Conservation (phyloP, 2,797 vertebrate genomes). For the Parauchenoglanis ngamensis region DNA sequence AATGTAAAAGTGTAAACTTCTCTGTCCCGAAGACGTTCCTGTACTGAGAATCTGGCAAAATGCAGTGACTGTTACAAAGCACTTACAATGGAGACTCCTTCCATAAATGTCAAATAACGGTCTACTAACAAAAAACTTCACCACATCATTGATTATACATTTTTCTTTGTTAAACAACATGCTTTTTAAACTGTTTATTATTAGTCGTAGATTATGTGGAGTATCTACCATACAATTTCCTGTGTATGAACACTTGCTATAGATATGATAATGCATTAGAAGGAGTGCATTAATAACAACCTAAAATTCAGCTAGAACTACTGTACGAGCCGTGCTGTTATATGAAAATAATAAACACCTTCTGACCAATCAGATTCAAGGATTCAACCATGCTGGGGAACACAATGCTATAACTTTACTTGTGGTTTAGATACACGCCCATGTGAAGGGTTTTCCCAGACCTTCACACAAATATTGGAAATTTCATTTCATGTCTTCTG, state of each 20-base stretch:
- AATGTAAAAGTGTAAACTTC: background rate
- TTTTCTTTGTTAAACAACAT: background rate
- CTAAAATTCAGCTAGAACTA: background rate
- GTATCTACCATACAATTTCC: background rate
- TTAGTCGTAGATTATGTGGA: background rate
- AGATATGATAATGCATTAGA: background rate
- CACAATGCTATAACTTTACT: too few species aligned
- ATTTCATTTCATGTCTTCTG: constrained; percentile 59
- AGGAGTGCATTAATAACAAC: background rate
- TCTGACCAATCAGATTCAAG: background rate
- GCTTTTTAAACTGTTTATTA: background rate
- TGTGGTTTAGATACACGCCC: background rate
- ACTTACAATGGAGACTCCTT: background rate
- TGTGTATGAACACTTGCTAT: background rate
- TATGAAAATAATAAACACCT: background rate
- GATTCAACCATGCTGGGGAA: background rate
- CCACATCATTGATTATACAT: background rate
- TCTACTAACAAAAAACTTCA: background rate
- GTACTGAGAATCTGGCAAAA: background rate
- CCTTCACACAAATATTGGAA: constrained; percentile 1
- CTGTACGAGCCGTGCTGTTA: background rate
- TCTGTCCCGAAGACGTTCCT: background rate
- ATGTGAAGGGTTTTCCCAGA: background rate
- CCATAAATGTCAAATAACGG: background rate
- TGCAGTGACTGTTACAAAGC: background rate